A percentile compares a stretch with the other conserved stretches of the same genome.
phyloP scores from a whole-genome alignment of 2,797 vertebrate genomes.

The Geotrypetes seraphini region DNA sequence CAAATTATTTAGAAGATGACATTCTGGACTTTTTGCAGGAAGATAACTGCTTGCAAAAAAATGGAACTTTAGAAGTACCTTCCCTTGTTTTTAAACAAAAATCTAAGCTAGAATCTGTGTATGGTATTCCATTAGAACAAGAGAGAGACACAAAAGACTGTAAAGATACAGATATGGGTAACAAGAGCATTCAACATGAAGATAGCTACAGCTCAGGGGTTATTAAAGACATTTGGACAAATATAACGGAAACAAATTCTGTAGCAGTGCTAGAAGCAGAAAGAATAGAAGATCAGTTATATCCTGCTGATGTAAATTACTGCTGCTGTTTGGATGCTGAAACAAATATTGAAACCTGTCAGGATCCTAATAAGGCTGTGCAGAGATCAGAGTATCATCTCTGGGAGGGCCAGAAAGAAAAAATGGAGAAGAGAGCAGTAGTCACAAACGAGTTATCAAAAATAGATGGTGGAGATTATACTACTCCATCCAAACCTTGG shows the following conservation, averaged over 20 bases:
- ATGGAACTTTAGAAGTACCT: slow-evolving; percentile 62
- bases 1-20: slow-evolving; percentile 85
- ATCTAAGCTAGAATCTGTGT: slow-evolving; percentile 96
- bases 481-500: slow-evolving; percentile 90
- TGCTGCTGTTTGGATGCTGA: slow-evolving; percentile 79
- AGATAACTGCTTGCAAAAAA: slow-evolving; percentile 68
- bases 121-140: slow-evolving; percentile 90
- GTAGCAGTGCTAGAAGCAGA: slow-evolving; percentile 57
- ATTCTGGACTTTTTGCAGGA: slow-evolving; percentile 89
- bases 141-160: slow-evolving; percentile 76
- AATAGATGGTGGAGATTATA: slow-evolving; percentile 85
- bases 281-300: slow-evolving; percentile 64
- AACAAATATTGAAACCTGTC: slow-evolving; percentile 58
- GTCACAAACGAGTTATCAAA: slow-evolving; percentile 72
- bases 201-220: slow-evolving; percentile 94
- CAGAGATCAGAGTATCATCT: slow-evolving; percentile 93
- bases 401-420: slow-evolving; percentile 86
- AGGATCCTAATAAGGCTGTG: slow-evolving; percentile 79
- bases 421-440: slow-evolving; percentile 65
- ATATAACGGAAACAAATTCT: slow-evolving; percentile 67
- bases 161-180: slow-evolving; percentile 62
- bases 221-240: slow-evolving; percentile 96
- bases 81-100: slow-evolving; percentile 79
- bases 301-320: slow-evolving; percentile 72
- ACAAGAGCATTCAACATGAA: slow-evolving; percentile 66